Base-by-base conservation (phyloP, 2,888 invertebrate genomes). In the Anoncus sp. region DNA sequence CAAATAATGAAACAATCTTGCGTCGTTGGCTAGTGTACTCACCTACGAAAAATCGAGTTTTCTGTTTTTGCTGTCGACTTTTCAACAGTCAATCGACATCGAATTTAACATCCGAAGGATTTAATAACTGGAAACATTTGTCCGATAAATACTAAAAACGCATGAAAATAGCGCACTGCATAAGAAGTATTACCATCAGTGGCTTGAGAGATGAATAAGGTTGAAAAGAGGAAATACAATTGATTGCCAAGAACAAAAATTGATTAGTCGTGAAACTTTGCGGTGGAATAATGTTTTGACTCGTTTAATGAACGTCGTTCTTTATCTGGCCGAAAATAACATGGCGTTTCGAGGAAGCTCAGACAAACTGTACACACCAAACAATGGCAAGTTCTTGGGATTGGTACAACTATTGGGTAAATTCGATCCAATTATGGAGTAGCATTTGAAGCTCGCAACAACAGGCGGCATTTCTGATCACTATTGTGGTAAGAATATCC, bases 401-500 rank as follows among this genome's bases (percentile, higher is more conserved):
- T 82, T 87, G 75, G 84, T 87, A 77, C 85, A 88, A 86, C 67
- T 88, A 81, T 74, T 88, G 77, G 86, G 83, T 65, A 87, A 86
- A 83, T 87, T 87, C 85, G 86, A 87, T 85, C 84, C 81, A 67
- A 81, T 87, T 63, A 86, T 87, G 85, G 66, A 85, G 79, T 85
- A 87, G 79, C 85, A 87, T 80, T 80, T 86, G 74, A 80, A 77
- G 81, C 81, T 84, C 27, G 40, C 12, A 47, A 74, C 84, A 66
- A 85, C 81, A 63, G 81, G 79, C 76, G 82, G 84, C 79, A 74
- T 84, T 81, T 80, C 80, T 59, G 83, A 84, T 77, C 87, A 87
- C 81, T 89, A 89, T 80, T 85, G 84, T 59, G 86, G 83, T 76
- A 84, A 86, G 74, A 71, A 81, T 66, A 87, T 87, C 79, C 87